phyloP scores from a whole-genome alignment of 1,140 invertebrate genomes.

The Sminthurides bifidus region DNA sequence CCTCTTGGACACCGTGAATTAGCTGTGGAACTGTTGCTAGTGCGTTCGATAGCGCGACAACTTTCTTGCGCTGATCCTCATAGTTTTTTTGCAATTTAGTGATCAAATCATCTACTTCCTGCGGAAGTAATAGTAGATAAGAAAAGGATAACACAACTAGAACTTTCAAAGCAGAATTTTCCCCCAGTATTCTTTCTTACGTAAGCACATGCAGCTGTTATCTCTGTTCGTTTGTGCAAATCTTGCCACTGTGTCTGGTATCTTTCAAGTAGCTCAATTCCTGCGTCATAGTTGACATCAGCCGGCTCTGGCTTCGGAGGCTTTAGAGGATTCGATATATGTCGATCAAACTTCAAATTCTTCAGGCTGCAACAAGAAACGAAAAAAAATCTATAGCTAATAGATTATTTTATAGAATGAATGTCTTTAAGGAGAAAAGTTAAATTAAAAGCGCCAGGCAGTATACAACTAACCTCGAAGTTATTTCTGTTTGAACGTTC shows the following conservation, averaged over 20 bases:
- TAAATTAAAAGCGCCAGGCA: background rate
- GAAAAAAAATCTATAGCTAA: background rate
- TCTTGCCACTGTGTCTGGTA: constrained; percentile 54
- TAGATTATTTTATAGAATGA: background rate
- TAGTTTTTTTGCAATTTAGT: constrained; percentile 43
- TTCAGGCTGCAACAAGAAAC: constrained; percentile 14
- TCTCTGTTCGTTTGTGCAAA: constrained; percentile 48
- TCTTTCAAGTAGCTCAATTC: constrained; percentile 45
- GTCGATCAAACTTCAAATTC: constrained; percentile 28
- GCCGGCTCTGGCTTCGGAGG: constrained; percentile 21
- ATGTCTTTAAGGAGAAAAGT: too few species aligned
- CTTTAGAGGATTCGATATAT: constrained; percentile 9
- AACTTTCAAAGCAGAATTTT: constrained; percentile 1
- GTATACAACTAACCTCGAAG: constrained; percentile 37
- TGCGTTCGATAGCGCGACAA: constrained; percentile 43
- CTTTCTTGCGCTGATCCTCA: constrained; percentile 42
- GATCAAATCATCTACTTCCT: constrained; percentile 46
- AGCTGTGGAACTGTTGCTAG: constrained; percentile 47
- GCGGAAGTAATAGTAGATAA: too few species aligned
- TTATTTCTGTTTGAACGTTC: constrained; percentile 42
- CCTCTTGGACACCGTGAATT: constrained; percentile 43
- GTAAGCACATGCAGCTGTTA: constrained; percentile 48
- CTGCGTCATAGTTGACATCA: constrained; percentile 44
- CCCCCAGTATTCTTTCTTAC: constrained; percentile 30
- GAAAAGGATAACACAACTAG: too few species aligned